Percentiles rank a stretch among this genome's conserved stretches.
These are phyloP conservation scores for Lutjanus campechanus DNA, from an alignment of 2,797 vertebrate genomes.

Conservation along the genomic window DNA sequence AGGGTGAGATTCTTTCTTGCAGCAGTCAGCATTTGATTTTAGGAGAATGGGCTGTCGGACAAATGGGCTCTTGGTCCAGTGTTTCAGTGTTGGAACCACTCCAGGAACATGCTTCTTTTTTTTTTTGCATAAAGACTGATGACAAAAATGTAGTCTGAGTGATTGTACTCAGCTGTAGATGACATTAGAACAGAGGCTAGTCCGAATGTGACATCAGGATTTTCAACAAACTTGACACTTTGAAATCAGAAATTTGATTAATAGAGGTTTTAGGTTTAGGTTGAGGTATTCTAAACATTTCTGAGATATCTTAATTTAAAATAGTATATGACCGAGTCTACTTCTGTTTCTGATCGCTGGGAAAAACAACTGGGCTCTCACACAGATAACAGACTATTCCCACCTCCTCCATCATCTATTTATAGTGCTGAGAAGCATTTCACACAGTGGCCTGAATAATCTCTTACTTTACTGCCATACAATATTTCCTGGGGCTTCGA, in stretches of 20 bases:
- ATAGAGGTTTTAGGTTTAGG: too few relatives aligned
- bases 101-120: neutral
- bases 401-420: conserved; percentile 47
- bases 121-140: neutral
- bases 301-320: neutral
- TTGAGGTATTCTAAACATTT: neutral
- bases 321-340: neutral
- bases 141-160: neutral
- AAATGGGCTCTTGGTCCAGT: too few relatives aligned
- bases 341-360: conserved; percentile 29
- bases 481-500: conserved; percentile 58
- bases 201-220: neutral
- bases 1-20: too few relatives aligned
- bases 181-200: neutral
- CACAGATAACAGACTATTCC: conserved; percentile 41
- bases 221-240: conserved; percentile 14
- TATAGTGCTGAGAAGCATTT: conserved; percentile 48
- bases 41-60: too few relatives aligned
- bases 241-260: neutral
- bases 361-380: conserved; percentile 27
- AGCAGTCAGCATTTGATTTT: too few relatives aligned
- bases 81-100: neutral
- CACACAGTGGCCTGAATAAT: conserved; percentile 54
- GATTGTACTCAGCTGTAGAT: neutral
- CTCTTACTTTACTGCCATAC: conserved; percentile 41